Conservation (phyloP, 2,113 vertebrate species). For the Enhydra lutris region DNA sequence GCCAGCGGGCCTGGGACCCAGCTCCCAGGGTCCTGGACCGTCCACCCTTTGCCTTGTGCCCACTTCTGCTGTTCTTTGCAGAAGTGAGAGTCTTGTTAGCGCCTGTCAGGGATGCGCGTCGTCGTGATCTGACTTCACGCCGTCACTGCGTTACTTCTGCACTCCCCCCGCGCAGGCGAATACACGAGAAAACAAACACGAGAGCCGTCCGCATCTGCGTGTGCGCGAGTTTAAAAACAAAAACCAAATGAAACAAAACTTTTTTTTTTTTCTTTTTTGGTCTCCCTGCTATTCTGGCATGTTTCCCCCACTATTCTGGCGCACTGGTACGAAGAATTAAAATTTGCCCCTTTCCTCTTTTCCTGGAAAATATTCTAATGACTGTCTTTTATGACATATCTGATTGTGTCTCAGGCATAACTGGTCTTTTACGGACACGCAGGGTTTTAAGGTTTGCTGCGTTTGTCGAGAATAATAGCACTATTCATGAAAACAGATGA, state of each 20-base stretch:
- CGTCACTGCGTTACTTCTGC: background rate
- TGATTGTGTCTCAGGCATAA: slow-evolving; percentile 36
- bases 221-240: background rate
- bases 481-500: slow-evolving; percentile 52
- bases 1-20: background rate
- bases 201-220: background rate
- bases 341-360: slow-evolving; percentile 60
- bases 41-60: background rate
- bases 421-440: background rate
- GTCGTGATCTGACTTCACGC: too few species aligned
- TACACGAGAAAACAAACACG: background rate
- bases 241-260: background rate
- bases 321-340: background rate
- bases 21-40: too few species aligned
- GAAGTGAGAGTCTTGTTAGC: background rate
- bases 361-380: slow-evolving; percentile 68
- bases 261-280: background rate
- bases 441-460: background rate
- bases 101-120: accelerated
- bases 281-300: background rate
- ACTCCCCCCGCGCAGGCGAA: too few species aligned
- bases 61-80: accelerated
- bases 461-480: background rate
- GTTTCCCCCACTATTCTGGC: background rate
- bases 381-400: slow-evolving; percentile 24